phyloP scores from a whole-genome alignment of 2,888 invertebrate genomes.

The Dorcus hopei region DNA sequence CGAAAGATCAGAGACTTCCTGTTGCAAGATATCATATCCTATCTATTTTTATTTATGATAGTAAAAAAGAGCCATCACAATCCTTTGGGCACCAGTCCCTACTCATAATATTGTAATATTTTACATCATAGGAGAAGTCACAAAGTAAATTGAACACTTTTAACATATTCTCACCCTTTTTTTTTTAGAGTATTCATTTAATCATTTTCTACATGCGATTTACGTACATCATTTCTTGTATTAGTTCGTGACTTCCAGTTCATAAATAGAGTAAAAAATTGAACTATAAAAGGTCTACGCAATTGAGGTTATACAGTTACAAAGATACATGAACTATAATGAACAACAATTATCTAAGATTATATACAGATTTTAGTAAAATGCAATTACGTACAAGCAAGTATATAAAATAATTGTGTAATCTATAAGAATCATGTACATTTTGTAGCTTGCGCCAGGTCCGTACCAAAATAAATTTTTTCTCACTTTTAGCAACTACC shows the following conservation, averaged over 20 bases:
- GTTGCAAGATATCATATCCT: slow-evolving; percentile 31
- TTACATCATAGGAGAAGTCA: slow-evolving; percentile 6
- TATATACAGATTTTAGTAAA: slow-evolving; percentile 49
- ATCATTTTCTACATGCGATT: not conserved
- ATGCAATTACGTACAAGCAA: slow-evolving; percentile 51
- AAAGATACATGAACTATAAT: slow-evolving; percentile 35
- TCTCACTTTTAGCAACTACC: slow-evolving; percentile 3
- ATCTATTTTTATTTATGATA: slow-evolving; percentile 23
- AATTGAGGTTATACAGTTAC: slow-evolving; percentile 30
- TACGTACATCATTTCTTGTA: not conserved
- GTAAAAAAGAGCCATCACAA: slow-evolving; percentile 49
- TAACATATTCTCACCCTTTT: not conserved
- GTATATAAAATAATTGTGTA: slow-evolving; percentile 52
- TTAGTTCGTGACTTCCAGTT: slow-evolving; percentile 4
- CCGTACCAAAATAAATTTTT: slow-evolving; percentile 8
- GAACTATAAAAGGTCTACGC: slow-evolving; percentile 34
- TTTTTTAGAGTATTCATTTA: not conserved
- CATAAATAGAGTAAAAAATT: slow-evolving; percentile 31
- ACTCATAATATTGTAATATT: slow-evolving; percentile 22
- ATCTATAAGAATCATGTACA: slow-evolving; percentile 51
- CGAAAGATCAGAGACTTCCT: slow-evolving; percentile 22
- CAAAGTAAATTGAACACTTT: not conserved
- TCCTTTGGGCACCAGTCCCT: slow-evolving; percentile 46
- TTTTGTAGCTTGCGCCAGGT: slow-evolving; percentile 48
- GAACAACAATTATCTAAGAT: slow-evolving; percentile 43